These are phyloP conservation scores for Anomalospiza imberbis DNA, from an alignment of 2,797 vertebrate species.

Conservation along the genomic window DNA sequence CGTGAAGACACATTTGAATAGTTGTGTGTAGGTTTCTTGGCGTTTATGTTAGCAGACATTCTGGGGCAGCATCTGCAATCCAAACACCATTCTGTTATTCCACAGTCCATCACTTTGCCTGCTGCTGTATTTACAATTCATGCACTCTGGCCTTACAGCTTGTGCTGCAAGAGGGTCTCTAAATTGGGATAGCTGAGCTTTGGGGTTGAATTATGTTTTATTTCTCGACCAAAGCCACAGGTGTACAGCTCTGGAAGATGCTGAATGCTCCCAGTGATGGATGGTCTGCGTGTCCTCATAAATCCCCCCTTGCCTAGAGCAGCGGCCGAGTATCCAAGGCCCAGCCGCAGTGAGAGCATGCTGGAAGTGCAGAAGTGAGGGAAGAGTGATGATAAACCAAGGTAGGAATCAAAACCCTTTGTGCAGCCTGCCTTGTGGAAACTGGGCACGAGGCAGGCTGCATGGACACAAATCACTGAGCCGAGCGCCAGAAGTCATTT, in stretches of 20 bases:
- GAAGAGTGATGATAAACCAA: background rate
- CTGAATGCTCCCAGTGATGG: background rate
- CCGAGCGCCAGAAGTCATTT: rapidly evolving
- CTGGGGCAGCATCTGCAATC: constrained; percentile 37
- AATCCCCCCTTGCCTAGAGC: background rate
- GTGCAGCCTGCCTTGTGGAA: background rate
- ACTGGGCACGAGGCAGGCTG: background rate
- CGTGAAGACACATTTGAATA: constrained; percentile 31
- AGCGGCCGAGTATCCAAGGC: rapidly evolving
- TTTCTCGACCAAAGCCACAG: background rate
- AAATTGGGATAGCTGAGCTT: background rate
- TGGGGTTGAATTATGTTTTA: background rate
- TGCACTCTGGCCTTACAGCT: background rate
- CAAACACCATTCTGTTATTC: constrained; percentile 18
- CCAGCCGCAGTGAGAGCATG: background rate
- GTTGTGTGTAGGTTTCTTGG: constrained; percentile 23
- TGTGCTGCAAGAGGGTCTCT: background rate
- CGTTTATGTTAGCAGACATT: background rate
- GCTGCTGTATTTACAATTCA: background rate
- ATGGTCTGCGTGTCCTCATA: rapidly evolving
- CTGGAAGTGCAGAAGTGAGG: background rate
- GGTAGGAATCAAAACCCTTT: background rate
- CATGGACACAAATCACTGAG: background rate
- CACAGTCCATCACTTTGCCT: constrained; percentile 25
- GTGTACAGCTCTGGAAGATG: background rate